These are phyloP conservation scores for Zootermopsis nevadensis DNA, from an alignment of 2,888 invertebrate genomes.

Conservation along the genomic window DNA sequence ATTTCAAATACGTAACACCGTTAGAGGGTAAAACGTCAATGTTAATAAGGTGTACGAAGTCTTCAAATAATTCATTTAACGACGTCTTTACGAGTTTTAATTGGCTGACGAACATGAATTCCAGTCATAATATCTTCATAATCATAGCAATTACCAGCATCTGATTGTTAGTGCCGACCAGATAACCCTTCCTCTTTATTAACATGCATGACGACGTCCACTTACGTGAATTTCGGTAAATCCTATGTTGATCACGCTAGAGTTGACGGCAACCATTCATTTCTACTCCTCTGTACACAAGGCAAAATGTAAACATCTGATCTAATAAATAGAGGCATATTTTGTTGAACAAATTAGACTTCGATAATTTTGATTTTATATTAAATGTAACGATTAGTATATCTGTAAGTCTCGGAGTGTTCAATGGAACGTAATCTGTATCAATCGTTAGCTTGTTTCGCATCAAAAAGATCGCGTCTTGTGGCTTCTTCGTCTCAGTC, in stretches of 20 bases:
- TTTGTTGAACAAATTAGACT: not conserved
- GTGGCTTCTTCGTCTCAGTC: too few relatives aligned
- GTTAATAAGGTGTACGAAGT: not conserved
- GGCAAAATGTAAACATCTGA: not conserved
- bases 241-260: not conserved
- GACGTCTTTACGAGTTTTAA: conserved; percentile 1
- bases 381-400: too few relatives aligned
- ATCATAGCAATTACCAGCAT: not conserved
- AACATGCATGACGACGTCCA: conserved; percentile 8
- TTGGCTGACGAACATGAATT: not conserved
- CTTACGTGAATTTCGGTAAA: conserved; percentile 25
- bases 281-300: not conserved
- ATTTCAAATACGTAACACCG: too few relatives aligned
- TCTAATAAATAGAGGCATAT: not conserved
- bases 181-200: not conserved
- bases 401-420: too few relatives aligned
- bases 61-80: conserved; percentile 13
- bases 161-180: too few relatives aligned
- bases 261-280: not conserved
- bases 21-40: not conserved
- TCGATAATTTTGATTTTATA: not conserved
- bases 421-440: too few relatives aligned
- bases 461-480: too few relatives aligned
- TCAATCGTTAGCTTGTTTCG: too few relatives aligned
- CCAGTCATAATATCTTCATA: not conserved